These are phyloP conservation scores for Ganaspis brasiliensis DNA, from an alignment of 2,888 invertebrate genomes.

Conservation along the genomic window DNA sequence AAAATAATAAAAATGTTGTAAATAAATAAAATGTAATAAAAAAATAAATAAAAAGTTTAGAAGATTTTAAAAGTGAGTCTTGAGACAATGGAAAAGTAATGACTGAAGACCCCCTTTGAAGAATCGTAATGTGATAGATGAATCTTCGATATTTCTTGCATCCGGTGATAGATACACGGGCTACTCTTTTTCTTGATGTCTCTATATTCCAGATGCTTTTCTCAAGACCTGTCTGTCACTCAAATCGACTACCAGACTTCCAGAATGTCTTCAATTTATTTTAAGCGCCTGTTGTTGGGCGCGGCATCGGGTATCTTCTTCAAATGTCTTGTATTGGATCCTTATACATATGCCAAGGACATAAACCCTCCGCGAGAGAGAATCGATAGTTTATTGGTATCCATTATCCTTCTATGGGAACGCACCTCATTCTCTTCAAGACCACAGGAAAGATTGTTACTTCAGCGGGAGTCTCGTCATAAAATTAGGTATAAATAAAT, in stretches of 20 bases:
- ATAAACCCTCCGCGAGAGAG: constrained; percentile 43
- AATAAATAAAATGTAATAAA: no score
- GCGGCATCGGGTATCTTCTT: constrained; percentile 57
- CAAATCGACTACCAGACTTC: constrained; percentile 75
- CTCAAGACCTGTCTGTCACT: constrained; percentile 72
- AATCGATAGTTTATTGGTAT: constrained; percentile 74
- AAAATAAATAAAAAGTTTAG: no score
- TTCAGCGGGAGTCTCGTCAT: not conserved
- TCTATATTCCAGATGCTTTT: constrained; percentile 69
- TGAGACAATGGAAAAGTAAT: no score
- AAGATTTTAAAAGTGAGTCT: no score
- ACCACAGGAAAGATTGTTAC: not conserved
- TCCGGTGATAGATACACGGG: constrained; percentile 62
- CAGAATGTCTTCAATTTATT: constrained; percentile 79
- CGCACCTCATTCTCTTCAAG: constrained; percentile 12
- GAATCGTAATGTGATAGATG: constrained; percentile 67
- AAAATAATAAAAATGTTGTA: no score
- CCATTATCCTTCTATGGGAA: constrained; percentile 66
- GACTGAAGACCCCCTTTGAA: constrained; percentile 66
- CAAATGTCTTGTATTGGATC: constrained; percentile 45
- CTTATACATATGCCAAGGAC: constrained; percentile 18
- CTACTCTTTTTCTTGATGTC: constrained; percentile 71
- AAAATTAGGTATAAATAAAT: not conserved
- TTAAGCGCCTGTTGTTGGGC: constrained; percentile 71
- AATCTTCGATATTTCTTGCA: constrained; percentile 72